These are phyloP conservation scores for Gambusia affinis DNA, from an alignment of 2,113 vertebrate genomes.

Conservation along the genomic window DNA sequence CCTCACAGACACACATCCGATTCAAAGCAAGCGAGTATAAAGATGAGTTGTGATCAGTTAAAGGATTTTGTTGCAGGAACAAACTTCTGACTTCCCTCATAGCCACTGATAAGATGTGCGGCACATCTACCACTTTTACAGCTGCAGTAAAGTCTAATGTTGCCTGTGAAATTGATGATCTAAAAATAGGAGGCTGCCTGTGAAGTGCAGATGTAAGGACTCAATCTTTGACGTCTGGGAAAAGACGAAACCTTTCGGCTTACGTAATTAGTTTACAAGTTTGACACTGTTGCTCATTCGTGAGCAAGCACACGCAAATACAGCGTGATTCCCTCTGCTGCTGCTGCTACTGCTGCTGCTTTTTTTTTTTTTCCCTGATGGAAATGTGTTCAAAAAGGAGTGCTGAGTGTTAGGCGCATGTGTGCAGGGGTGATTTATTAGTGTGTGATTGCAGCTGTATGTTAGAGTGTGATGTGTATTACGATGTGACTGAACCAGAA, in stretches of 20 bases:
- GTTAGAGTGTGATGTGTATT: conserved; percentile 53
- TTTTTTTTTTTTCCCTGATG: neutral
- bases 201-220: conserved; percentile 22
- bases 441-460: conserved; percentile 44
- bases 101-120: conserved; percentile 14
- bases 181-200: conserved; percentile 17
- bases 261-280: conserved; percentile 5
- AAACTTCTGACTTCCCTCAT: conserved; percentile 31
- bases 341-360: neutral
- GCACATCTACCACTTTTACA: conserved; percentile 12
- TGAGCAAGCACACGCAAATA: conserved; percentile 6
- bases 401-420: conserved; percentile 10
- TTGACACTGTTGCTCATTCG: conserved; percentile 4
- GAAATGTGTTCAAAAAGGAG: conserved; percentile 12
- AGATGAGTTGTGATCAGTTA: conserved; percentile 52
- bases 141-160: conserved; percentile 21
- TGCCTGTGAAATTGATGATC: conserved; percentile 21
- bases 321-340: conserved; percentile 6
- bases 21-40: conserved; percentile 41
- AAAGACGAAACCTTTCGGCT: conserved; percentile 2
- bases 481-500: conserved; percentile 51
- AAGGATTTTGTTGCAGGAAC: conserved; percentile 23
- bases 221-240: conserved; percentile 19
- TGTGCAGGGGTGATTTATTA: conserved; percentile 55
- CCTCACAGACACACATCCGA: conserved; percentile 53